Base-by-base conservation (phyloP, 2,113 vertebrate genomes). In the Pycnonotus jocosus region DNA sequence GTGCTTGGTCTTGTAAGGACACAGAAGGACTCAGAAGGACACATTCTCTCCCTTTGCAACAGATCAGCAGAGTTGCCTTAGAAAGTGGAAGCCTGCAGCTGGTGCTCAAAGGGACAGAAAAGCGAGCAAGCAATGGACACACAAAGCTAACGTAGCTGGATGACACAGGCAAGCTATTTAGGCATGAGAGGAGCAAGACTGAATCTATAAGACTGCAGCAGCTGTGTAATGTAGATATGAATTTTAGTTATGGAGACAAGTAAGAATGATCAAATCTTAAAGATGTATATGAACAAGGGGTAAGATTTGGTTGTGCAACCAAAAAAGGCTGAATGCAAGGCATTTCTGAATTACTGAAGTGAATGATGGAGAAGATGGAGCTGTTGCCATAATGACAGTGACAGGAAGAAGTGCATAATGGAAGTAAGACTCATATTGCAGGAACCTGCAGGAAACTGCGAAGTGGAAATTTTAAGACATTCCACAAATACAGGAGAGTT, bases 291-390 rank as follows among this genome's bases (percentile, higher is more conserved):
- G 5, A 90, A 72, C 11, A 45, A 53, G 16, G 14, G 15, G 22
- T 20, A 72, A 40, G 35, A 65, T 45, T 6, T 50, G 23, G 27
- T 35, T 86, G 58, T 1, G 1, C 33, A 58, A n/a, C 27, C 38
- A 66, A 47, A 12, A 12, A 74, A 74, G 57, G 13, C 1, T 4
- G 6, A 33, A 72, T 25, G 9, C 35, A 80, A 61, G 0, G 0
- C 14, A 71, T 71, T 73, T 77, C 47, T 72, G 50, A 86, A 89
- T 47, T 79, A 42, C 47, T 44, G 13, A 68, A 47, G 35, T 68
- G 61, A 81, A 87, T n/a, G 37, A 64, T 17, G 38, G 44, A 76
- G 37, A 88, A 51, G 48, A 76, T 15, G 15, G 57, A 92, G 62
- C 38, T 90, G 30, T 76, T 79, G 53, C 28, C 24, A 30, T 5